Percentiles rank a stretch among this genome's conserved stretches.
Evolutionary conservation across 1,140 invertebrate species (phyloP).

Genomic region (Zelostemma sp.): DNA sequence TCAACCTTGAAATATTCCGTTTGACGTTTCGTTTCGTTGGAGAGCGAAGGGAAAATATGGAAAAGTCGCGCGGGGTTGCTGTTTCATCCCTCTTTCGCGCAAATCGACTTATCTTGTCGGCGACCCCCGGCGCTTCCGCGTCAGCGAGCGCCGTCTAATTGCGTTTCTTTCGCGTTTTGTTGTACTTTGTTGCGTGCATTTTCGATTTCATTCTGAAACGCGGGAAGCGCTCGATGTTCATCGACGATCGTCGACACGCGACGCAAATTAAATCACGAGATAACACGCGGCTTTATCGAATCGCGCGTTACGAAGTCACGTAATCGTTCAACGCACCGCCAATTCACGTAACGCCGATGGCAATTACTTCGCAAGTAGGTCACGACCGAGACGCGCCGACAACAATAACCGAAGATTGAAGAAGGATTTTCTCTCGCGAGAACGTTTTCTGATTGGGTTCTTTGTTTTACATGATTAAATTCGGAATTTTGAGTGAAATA

Average conservation of each 20-base stretch:
- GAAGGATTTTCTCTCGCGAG: no score
- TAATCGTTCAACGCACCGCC: background rate
- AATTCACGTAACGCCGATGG: background rate
- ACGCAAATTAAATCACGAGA: constrained; percentile 1
- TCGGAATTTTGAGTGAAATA: no score
- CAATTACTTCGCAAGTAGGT: background rate
- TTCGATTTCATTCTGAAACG: no score
- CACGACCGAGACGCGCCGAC: background rate
- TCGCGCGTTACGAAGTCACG: background rate
- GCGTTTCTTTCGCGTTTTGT: no score
- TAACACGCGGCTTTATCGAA: background rate
- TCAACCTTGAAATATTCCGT: constrained; percentile 49
- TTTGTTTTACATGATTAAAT: no score
- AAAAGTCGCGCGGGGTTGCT: constrained; percentile 32
- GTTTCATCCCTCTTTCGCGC: constrained; percentile 37
- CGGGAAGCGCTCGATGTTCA: no score
- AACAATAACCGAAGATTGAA: background rate
- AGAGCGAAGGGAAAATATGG: constrained; percentile 41
- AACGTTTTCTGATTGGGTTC: no score
- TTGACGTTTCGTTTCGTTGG: constrained; percentile 31
- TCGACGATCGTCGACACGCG: background rate
- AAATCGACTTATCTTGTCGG: constrained; percentile 46
- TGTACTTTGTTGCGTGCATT: no score
- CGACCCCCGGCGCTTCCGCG: constrained; percentile 36
- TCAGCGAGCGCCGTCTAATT: constrained; percentile 20